These are phyloP conservation scores for Thermophis baileyi DNA, from an alignment of 2,113 vertebrate species.

Conservation along the genomic window DNA sequence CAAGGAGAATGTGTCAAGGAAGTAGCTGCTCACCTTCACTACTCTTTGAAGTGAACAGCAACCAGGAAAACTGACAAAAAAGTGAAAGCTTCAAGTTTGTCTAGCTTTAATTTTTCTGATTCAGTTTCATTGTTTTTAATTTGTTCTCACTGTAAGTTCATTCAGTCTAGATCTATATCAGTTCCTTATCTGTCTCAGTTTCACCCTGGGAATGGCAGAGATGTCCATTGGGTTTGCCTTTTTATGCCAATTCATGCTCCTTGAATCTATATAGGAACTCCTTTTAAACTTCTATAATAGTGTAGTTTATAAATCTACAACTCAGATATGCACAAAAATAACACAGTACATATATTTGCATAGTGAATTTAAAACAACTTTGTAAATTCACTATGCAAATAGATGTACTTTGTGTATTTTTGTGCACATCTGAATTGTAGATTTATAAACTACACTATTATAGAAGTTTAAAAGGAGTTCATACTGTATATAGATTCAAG, in stretches of 20 bases:
- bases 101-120: background rate
- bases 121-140: background rate
- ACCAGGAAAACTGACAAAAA: background rate
- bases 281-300: background rate
- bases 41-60: background rate
- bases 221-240: background rate
- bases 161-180: background rate
- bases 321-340: background rate
- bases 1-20: background rate
- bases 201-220: background rate
- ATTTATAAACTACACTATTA: background rate
- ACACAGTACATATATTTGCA: background rate
- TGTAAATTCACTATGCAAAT: background rate
- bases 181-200: background rate
- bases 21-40: background rate
- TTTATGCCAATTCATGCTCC: background rate
- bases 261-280: background rate
- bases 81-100: background rate
- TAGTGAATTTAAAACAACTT: background rate
- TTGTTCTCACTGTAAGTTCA: background rate
- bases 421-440: background rate
- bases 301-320: background rate
- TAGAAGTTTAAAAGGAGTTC: background rate
- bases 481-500: background rate
- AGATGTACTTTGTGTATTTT: background rate